Conservation (phyloP, 2,113 vertebrate species). For the Columba livia region DNA sequence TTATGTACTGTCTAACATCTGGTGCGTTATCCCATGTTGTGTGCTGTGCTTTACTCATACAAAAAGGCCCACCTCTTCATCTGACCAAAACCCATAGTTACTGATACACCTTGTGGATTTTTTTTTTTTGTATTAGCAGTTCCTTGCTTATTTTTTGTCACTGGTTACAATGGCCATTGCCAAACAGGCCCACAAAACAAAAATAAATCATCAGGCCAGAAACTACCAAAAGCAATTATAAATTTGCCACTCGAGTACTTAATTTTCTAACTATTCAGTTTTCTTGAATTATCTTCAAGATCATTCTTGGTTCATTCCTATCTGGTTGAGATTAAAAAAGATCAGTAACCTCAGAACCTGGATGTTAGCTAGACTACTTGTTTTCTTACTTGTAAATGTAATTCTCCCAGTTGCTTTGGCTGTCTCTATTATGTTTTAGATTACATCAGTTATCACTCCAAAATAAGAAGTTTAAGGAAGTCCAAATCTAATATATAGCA, state of each 20-base stretch:
- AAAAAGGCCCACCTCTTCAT: neutral
- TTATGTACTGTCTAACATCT: neutral
- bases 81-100: neutral
- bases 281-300: neutral
- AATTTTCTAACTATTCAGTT: neutral
- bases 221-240: neutral
- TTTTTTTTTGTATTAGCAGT: neutral
- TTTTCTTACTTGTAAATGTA: neutral
- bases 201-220: neutral
- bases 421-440: neutral
- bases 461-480: neutral
- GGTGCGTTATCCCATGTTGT: neutral
- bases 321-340: neutral
- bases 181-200: neutral
- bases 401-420: neutral
- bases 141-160: neutral
- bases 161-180: neutral
- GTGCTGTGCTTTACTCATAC: neutral
- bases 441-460: neutral
- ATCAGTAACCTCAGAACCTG: neutral
- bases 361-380: neutral
- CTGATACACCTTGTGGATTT: neutral
- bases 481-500: neutral
- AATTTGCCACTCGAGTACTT: neutral
- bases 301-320: neutral